These are phyloP conservation scores for Caenorhabditis drosophilae DNA, from an alignment of 2,888 invertebrate species.

Conservation along the genomic window DNA sequence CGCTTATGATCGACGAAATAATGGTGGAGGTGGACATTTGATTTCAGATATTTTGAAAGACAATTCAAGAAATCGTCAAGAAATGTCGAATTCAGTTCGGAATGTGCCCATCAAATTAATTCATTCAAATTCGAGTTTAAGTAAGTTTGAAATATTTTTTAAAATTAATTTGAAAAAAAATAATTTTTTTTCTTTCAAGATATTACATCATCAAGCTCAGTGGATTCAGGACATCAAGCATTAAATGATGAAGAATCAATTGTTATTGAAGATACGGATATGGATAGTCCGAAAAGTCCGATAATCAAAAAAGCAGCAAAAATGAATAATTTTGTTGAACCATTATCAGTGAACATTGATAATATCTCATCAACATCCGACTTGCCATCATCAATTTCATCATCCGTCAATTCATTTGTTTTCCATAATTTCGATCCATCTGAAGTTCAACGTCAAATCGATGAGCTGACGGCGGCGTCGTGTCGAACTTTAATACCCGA, in stretches of 20 bases:
- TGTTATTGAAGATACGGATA: conserved; percentile 35
- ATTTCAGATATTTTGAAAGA: conserved; percentile 21
- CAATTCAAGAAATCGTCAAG: background rate
- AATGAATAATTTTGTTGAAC: conserved; percentile 10
- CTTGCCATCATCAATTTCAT: conserved; percentile 49
- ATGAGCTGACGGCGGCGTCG: conserved; percentile 45
- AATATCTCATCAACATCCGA: conserved; percentile 44
- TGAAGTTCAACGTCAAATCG: conserved; percentile 41
- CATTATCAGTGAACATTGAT: conserved; percentile 43
- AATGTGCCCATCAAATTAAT: conserved; percentile 33
- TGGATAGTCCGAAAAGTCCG: conserved; percentile 50
- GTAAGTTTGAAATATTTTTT: conserved; percentile 1
- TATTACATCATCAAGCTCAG: conserved; percentile 24
- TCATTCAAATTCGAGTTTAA: conserved; percentile 16
- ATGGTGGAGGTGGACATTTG: too few relatives aligned
- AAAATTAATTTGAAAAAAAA: background rate
- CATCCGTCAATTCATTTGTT: conserved; percentile 49
- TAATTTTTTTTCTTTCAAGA: conserved; percentile 4
- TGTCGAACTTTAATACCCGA: conserved; percentile 48
- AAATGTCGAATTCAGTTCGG: conserved; percentile 4
- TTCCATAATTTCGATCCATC: conserved; percentile 41
- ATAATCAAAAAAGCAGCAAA: conserved; percentile 31
- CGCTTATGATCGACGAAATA: background rate
- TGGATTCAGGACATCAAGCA: conserved; percentile 30
- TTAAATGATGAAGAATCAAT: conserved; percentile 29